Evolutionary conservation across 2,888 invertebrate species (phyloP).

Genomic region (Tachystola acroxantha): DNA sequence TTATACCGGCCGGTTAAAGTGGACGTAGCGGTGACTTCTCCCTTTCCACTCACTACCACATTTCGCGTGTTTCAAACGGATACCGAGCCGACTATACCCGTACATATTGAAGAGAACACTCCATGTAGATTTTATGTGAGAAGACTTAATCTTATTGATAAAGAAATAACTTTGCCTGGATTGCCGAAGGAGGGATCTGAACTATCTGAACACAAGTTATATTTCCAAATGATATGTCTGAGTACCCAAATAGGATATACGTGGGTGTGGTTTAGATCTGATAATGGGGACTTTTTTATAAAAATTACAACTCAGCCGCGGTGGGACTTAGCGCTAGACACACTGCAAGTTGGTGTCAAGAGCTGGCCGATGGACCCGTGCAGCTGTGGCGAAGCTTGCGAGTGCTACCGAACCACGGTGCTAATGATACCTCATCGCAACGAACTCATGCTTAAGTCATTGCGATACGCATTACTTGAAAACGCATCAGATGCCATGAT

Average conservation of each 20-base stretch:
- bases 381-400: constrained; percentile 60
- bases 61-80: constrained; percentile 50
- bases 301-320: constrained; percentile 58
- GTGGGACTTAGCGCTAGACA: constrained; percentile 59
- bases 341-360: constrained; percentile 43
- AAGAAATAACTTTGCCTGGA: constrained; percentile 44
- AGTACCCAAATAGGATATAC: constrained; percentile 51
- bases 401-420: constrained; percentile 57
- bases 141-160: constrained; percentile 55
- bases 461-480: constrained; percentile 57
- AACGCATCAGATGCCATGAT: constrained; percentile 58
- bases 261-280: constrained; percentile 65
- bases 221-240: constrained; percentile 56
- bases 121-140: constrained; percentile 46
- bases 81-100: constrained; percentile 51
- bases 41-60: constrained; percentile 35
- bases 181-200: constrained; percentile 38
- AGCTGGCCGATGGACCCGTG: constrained; percentile 61
- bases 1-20: constrained; percentile 60
- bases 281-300: constrained; percentile 60
- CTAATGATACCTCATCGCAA: constrained; percentile 61
- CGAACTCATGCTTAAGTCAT: constrained; percentile 55
- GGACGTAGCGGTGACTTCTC: constrained; percentile 52
- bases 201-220: constrained; percentile 52
- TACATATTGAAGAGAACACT: constrained; percentile 19